phyloP scores from a whole-genome alignment of 2,113 vertebrate species.

The Oostethus manadensis region DNA sequence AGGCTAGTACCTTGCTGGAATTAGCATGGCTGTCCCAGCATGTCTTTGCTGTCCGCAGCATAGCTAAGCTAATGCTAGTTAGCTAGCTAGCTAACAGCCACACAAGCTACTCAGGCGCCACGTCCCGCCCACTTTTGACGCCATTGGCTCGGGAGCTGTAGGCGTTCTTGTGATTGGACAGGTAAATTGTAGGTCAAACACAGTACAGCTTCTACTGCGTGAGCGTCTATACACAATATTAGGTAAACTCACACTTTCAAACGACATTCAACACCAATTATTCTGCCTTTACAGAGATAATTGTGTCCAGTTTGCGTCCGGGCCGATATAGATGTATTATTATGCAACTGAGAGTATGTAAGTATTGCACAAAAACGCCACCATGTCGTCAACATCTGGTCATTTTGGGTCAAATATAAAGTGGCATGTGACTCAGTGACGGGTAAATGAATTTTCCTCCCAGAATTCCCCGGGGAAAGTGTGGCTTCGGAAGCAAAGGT shows the following conservation, averaged over 20 bases:
- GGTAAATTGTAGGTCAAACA: constrained; percentile 19
- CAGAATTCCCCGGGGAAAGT: constrained; percentile 23
- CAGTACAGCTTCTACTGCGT: constrained; percentile 44
- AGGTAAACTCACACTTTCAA: not conserved
- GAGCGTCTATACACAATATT: not conserved
- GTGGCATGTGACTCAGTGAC: not conserved
- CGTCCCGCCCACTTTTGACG: constrained; percentile 7
- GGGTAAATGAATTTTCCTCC: not conserved
- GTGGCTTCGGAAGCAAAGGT: constrained; percentile 34
- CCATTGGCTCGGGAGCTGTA: constrained; percentile 25
- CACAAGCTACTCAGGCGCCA: constrained; percentile 24
- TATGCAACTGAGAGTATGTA: too few species aligned
- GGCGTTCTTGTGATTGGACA: constrained; percentile 25
- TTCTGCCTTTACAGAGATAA: too few species aligned
- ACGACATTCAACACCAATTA: not conserved
- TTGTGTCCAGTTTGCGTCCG: too few species aligned
- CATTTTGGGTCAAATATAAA: not conserved
- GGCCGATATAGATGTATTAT: too few species aligned
- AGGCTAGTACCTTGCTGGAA: constrained; percentile 59
- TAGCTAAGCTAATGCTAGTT: constrained; percentile 41
- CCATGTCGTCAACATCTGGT: not conserved
- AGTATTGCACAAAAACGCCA: too few species aligned
- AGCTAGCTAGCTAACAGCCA: constrained; percentile 44
- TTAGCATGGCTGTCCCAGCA: constrained; percentile 53
- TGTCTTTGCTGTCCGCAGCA: constrained; percentile 50